Conservation (phyloP, 2,888 invertebrate genomes). For the Nomada hirtipes region DNA sequence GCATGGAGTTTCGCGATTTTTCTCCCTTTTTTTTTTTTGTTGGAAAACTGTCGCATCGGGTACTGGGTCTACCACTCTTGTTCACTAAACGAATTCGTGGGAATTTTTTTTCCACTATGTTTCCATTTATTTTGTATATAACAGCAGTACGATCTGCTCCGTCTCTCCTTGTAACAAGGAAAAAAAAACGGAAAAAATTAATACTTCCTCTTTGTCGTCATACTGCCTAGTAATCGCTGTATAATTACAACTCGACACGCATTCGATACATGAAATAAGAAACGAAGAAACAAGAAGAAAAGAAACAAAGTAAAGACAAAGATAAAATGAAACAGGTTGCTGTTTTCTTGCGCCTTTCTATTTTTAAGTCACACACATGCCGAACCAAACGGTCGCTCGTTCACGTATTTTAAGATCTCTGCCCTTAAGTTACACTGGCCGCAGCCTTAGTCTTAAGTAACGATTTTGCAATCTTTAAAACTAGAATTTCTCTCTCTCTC, state of each 20-base stretch:
- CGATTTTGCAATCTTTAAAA: constrained; percentile 16
- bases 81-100: background rate
- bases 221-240: constrained; percentile 69
- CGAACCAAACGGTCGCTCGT: constrained; percentile 29
- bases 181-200: constrained; percentile 61
- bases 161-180: constrained; percentile 63
- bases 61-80: background rate
- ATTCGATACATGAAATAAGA: constrained; percentile 44
- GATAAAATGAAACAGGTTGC: constrained; percentile 27
- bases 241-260: constrained; percentile 44
- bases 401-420: constrained; percentile 49
- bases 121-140: constrained; percentile 64
- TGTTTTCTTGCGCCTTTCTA: constrained; percentile 5
- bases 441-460: constrained; percentile 63
- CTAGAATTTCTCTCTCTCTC: constrained; percentile 3
- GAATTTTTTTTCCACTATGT: constrained; percentile 42
- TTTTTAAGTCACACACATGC: constrained; percentile 17
- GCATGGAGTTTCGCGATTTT: background rate
- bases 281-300: background rate
- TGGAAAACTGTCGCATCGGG: background rate
- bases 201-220: constrained; percentile 67
- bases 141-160: constrained; percentile 64
- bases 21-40: background rate
- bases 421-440: constrained; percentile 63
- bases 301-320: constrained; percentile 15